Evolutionary conservation across 1,140 invertebrate species (phyloP), one percentile per base, ranked within the genome.

Genomic region (Nasonia giraulti): DNA sequence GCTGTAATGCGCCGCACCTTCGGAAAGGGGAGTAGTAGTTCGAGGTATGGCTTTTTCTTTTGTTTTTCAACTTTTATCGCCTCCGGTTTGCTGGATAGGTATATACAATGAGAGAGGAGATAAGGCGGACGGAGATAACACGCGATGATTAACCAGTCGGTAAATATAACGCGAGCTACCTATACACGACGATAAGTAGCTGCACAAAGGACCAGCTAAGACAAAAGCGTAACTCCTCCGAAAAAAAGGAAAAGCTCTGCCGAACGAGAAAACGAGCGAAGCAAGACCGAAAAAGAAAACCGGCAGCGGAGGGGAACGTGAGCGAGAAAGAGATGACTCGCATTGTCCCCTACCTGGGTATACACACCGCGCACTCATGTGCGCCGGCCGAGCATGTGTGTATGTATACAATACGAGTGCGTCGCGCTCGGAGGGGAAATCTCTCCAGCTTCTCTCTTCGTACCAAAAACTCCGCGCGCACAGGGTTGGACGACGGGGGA

Each of bases 301-400:
- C n/a, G 47, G 4, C 40, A 55, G 47, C 33, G 23, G 50, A 66
- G 50, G 50, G 4, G 71, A 33, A 33, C 75, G 79, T 2, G 27
- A 27, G 27, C 27, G 27, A 27, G 27, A 37, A 37, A 77, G 89
- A 88, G 86, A 88, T 89, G 86, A 66, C 80, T 82, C 80, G 71
- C 12, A 82, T 87, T 87, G 86, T 87, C 88, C 89, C 88, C 89
- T 87, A 88, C 88, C 88, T 87, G 88, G 55, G 55, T n/a, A 7
- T 84, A 82, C 87, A 86, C 85, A 80, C 84, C 23, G 86, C 50
- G 14, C 44, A 40, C 71, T 20, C 27, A 6, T 27, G 33, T 47
- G 37, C 74, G 82, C 78, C 82, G 83, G 81, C 66, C 82, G 86
- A 12, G 12, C 10, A 12, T 20, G 66, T 86, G 73, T 77, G 85